Conservation (phyloP, 2,113 vertebrate species). For the Spea bombifrons region DNA sequence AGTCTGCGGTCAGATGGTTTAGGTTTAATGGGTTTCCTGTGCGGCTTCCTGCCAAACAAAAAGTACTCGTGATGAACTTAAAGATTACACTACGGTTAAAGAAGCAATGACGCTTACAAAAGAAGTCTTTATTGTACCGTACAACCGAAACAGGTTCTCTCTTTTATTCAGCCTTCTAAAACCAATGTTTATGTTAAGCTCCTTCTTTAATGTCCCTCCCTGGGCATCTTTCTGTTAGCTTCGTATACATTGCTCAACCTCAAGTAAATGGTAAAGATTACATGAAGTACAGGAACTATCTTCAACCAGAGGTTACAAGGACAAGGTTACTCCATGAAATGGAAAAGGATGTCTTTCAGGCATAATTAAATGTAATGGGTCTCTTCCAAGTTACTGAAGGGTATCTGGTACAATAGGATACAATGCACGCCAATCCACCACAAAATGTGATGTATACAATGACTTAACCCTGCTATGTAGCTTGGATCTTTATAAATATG, state of each 20-base stretch:
- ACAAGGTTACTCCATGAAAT: not conserved
- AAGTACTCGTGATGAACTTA: conserved; percentile 29
- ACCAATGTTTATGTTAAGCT: not conserved
- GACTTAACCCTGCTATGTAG: too few species aligned
- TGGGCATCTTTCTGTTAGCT: not conserved
- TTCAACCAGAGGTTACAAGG: not conserved
- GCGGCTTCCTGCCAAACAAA: conserved; percentile 40
- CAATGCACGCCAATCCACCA: too few species aligned
- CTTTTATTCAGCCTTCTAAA: not conserved
- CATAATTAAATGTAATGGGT: too few species aligned
- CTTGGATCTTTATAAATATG: too few species aligned
- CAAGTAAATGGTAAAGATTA: not conserved
- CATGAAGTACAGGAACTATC: not conserved
- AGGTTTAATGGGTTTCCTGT: conserved; percentile 43
- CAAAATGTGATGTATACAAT: too few species aligned
- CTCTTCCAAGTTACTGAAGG: too few species aligned
- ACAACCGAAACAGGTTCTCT: conserved; percentile 2
- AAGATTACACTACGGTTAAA: conserved; percentile 24
- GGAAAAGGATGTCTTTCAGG: too few species aligned
- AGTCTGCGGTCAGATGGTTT: conserved; percentile 42
- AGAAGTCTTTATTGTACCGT: conserved; percentile 18
- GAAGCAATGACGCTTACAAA: not conserved
- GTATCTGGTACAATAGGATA: too few species aligned
- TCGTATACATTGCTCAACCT: not conserved
- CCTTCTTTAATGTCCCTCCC: not conserved